Evolutionary conservation across 1,140 invertebrate species (phyloP), one percentile per base, ranked within the genome.

Genomic region (Cepaea nemoralis): DNA sequence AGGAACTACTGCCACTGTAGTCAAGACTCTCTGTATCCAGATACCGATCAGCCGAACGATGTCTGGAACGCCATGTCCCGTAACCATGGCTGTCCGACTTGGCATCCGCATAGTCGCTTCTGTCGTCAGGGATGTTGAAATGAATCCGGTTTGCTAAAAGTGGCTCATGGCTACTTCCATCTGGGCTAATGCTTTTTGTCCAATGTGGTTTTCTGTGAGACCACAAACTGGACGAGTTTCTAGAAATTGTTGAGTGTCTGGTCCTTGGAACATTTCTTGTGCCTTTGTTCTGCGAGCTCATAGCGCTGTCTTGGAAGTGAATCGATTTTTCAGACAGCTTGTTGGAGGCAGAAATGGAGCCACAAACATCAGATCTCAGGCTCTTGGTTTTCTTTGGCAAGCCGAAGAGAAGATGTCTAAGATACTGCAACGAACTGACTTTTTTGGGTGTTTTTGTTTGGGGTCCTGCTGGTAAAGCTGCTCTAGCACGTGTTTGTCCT

Each of bases 11-110:
- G 33, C 10, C 59, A 63, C 59, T 8, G 33, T 2, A 16, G 33
- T 63, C n/a, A n/a, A n/a, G n/a, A n/a, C n/a, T n/a, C n/a, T n/a
- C n/a, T n/a, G n/a, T n/a, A n/a, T n/a, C n/a, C n/a, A n/a, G n/a
- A n/a, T n/a, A n/a, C n/a, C n/a, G n/a, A n/a, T 63, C 59, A 31
- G 27, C 6, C 12, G 59, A 5, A 27, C 16, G n/a, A 63, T 27
- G 6, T 63, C 27, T 63, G 1, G 69, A 71, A 24, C 69, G 19
- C 69, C 69, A 71, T 19, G 37, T 39, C 22, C 69, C 69, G 24
- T 71, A 71, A 27, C 69, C 69, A 71, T 71, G 24, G 24, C 69
- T 71, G 2, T 40, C 69, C 10, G 69, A 71, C 40, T 71, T 39
- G 3, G 59, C 27, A 31, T 63, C 59, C 10, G 59, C 6, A 59